Evolutionary conservation across 2,113 vertebrate genomes (phyloP).

Genomic region (Todiramphus saurophagus): DNA sequence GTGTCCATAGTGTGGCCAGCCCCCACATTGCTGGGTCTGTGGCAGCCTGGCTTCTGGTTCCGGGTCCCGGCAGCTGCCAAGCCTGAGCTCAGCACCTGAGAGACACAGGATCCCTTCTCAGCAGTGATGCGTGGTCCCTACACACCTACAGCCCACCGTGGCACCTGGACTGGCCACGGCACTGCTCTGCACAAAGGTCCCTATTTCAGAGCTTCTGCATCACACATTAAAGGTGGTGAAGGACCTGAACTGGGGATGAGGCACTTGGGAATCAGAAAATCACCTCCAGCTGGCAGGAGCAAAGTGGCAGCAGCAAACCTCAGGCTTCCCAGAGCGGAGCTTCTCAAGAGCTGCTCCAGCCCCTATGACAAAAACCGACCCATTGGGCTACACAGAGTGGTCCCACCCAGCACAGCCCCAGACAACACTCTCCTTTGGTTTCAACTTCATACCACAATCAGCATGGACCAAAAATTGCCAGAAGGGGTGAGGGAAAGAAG

Average conservation of each 20-base stretch:
- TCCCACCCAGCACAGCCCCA: not conserved
- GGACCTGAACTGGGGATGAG: not conserved
- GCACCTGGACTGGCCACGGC: not conserved
- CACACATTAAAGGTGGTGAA: not conserved
- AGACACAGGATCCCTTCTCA: fast-evolving
- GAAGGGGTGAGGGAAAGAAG: not conserved
- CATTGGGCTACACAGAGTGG: not conserved
- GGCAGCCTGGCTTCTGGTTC: not conserved
- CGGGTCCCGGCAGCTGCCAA: not conserved
- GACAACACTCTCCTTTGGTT: not conserved
- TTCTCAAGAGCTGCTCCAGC: not conserved
- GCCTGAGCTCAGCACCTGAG: not conserved
- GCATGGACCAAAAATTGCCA: not conserved
- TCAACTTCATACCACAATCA: not conserved
- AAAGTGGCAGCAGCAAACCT: not conserved
- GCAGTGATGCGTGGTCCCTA: not conserved
- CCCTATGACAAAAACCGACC: not conserved
- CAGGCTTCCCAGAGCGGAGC: not conserved
- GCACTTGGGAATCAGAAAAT: not conserved
- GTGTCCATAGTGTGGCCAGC: not conserved
- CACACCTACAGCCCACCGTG: fast-evolving
- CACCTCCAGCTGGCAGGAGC: not conserved
- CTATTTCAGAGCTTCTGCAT: not conserved
- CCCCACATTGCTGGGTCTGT: not conserved
- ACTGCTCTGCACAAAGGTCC: not conserved